Percentiles rank a stretch among this genome's conserved stretches.
These are phyloP conservation scores for Mizuhopecten yessoensis DNA, from an alignment of 1,140 invertebrate genomes.

Conservation along the genomic window DNA sequence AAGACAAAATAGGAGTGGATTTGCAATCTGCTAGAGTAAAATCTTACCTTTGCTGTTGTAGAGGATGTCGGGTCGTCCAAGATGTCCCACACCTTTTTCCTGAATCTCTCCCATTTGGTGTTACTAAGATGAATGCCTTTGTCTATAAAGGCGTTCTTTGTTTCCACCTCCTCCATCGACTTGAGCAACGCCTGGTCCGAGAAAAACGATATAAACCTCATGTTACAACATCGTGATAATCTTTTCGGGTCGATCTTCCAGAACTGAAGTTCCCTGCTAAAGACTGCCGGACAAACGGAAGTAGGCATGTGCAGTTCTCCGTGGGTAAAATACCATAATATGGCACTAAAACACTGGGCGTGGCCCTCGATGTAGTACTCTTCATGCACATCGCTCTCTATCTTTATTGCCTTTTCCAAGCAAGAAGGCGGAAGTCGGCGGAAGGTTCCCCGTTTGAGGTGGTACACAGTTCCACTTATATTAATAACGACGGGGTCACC, in stretches of 20 bases:
- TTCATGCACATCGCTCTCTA: conserved; percentile 14
- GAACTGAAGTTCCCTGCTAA: conserved; percentile 70
- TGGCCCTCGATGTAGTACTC: conserved; percentile 57
- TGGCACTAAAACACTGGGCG: conserved; percentile 62
- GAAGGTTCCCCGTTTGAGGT: conserved; percentile 48
- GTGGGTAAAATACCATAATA: conserved; percentile 70
- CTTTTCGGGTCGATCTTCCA: conserved; percentile 69
- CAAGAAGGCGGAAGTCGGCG: conserved; percentile 53
- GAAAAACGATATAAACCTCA: conserved; percentile 68
- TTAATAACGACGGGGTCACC: conserved; percentile 47
- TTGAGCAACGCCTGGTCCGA: conserved; percentile 69
- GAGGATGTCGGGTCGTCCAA: conserved; percentile 69
- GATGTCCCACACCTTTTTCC: conserved; percentile 61
- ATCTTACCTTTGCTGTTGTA: conserved; percentile 64
- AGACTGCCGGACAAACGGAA: conserved; percentile 66
- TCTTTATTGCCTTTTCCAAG: conserved; percentile 50
- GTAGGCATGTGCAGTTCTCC: conserved; percentile 72
- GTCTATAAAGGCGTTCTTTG: background rate
- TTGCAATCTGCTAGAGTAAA: no score
- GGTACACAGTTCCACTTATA: conserved; percentile 54
- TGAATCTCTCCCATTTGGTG: conserved; percentile 56
- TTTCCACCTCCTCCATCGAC: conserved; percentile 59
- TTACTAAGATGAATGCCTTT: conserved; percentile 44
- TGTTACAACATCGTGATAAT: conserved; percentile 73
- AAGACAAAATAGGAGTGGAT: no score